Evolutionary conservation across 2,888 invertebrate genomes (phyloP), one percentile per base, ranked within the genome.

Genomic region (Athripsodes cinereus): DNA sequence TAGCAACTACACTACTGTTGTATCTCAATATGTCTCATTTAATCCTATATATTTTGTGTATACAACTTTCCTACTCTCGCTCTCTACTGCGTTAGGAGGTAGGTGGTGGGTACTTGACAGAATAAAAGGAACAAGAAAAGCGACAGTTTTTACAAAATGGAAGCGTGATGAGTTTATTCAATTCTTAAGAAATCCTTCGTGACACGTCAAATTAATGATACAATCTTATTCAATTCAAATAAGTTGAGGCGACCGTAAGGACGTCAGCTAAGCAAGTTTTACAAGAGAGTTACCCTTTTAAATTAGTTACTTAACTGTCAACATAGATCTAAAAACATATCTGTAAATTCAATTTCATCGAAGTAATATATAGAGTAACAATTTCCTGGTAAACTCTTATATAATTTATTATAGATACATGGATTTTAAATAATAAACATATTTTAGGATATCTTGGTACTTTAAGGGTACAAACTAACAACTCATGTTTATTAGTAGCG

Each of bases 81-180:
- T 26, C 26, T 26, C 26, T 10, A 26, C 26, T 26, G 3, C 10
- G 26, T 10, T 26, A 3, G 3, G 26, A 6, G 5, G 8, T 40
- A 5, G 3, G 26, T 26, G 5, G 8, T 40, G 13, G 3, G 40
- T 16, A 40, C 40, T 40, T 13, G 40, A 16, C 40, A n/a, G 13
- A 40, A 40, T 40, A 40, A 40, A n/a, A 40, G 40, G 13, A 26
- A 6, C 3, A 10, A 26, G 26, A 26, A 26, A 13, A 40, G 40
- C 40, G 40, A 40, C 40, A 40, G 48, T 48, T 21, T 48, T 11
- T 21, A 48, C 19, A 48, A 48, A 48, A 48, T 48, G 16, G 21
- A 20, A 21, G 48, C 19, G 48, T 48, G 48, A 48, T 48, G 48
- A 48, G 48, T 48, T 48, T 48, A 48, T 48, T 48, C 48, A 48